These are phyloP conservation scores for Chloroclystis v-ata DNA, from an alignment of 2,888 invertebrate species.

Conservation along the genomic window DNA sequence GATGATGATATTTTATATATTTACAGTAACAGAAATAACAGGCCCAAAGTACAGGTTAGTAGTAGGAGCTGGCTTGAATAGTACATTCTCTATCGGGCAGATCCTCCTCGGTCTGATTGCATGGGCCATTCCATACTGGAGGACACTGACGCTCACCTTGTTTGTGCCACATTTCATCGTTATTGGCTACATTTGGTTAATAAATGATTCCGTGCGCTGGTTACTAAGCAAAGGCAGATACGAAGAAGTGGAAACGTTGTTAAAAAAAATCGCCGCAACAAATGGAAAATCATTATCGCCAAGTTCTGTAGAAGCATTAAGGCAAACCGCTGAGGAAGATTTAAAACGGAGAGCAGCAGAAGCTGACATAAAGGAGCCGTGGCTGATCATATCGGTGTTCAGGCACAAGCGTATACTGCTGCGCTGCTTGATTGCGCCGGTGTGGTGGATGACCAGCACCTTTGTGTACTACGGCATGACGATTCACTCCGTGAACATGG, in stretches of 20 bases:
- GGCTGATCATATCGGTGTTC: conserved; percentile 51
- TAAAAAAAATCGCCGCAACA: conserved; percentile 78
- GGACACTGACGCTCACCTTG: conserved; percentile 79
- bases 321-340: conserved; percentile 41
- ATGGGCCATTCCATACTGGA: conserved; percentile 83
- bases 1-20: conserved; percentile 52
- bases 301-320: conserved; percentile 43
- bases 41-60: conserved; percentile 83
- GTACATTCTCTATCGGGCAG: conserved; percentile 84
- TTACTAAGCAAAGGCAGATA: conserved; percentile 82
- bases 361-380: conserved; percentile 39
- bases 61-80: conserved; percentile 81
- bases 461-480: conserved; percentile 82
- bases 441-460: conserved; percentile 81
- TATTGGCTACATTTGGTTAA: conserved; percentile 80
- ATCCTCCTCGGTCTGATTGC: conserved; percentile 81
- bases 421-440: conserved; percentile 47
- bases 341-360: conserved; percentile 25
- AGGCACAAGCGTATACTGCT: conserved; percentile 43
- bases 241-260: conserved; percentile 79
- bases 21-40: conserved; percentile 84
- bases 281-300: conserved; percentile 66
- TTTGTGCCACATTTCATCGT: conserved; percentile 83
- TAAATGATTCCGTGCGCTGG: conserved; percentile 87
- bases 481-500: conserved; percentile 79